Conservation (phyloP, 2,113 vertebrate species). For the Mobula birostris region DNA sequence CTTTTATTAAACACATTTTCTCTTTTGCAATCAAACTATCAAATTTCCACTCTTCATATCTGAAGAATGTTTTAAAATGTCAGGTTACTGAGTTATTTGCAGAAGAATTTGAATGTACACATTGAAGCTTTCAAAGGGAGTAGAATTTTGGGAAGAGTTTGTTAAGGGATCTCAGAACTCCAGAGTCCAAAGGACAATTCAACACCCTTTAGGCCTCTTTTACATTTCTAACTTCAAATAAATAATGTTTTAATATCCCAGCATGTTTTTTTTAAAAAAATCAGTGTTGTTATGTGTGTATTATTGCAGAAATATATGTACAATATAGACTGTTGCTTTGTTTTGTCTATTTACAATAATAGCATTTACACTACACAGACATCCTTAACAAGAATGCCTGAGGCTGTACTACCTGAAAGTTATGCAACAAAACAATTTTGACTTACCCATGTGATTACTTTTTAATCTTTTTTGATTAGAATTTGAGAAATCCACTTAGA, state of each 20-base stretch:
- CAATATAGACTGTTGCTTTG: no score
- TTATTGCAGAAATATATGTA: background rate
- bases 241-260: background rate
- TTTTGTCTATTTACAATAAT: background rate
- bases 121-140: background rate
- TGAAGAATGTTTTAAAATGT: background rate
- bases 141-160: background rate
- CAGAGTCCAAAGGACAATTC: background rate
- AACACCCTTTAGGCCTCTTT: background rate
- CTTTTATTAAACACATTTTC: background rate
- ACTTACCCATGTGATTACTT: background rate
- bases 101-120: no score
- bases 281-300: background rate
- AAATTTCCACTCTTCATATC: background rate
- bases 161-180: background rate
- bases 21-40: background rate
- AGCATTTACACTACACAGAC: no score
- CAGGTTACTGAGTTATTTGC: background rate
- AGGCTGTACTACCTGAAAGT: no score
- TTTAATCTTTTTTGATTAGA: slow-evolving; percentile 6
- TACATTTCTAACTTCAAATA: background rate
- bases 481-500: background rate
- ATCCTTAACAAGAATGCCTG: background rate
- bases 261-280: background rate
- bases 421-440: background rate